Evolutionary conservation across 1,140 invertebrate genomes (phyloP).

Genomic region (Platyura marginata): DNA sequence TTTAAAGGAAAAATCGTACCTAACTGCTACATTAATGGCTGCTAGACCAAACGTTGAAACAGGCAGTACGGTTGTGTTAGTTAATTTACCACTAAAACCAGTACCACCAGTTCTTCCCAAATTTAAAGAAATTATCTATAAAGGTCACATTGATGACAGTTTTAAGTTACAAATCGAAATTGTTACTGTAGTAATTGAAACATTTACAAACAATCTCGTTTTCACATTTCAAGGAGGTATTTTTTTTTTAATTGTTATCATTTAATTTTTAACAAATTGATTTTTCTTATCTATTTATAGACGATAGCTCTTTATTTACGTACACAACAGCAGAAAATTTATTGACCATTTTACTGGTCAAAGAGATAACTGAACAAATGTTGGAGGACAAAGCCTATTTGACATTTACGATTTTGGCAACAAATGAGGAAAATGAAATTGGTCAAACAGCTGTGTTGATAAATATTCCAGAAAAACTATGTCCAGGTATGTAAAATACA

Average conservation of each 20-base stretch:
- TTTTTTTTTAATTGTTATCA: too few species aligned
- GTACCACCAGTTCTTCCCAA: too few species aligned
- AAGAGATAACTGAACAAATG: background rate
- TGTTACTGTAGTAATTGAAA: too few species aligned
- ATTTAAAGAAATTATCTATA: too few species aligned
- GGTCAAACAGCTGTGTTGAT: constrained; percentile 1
- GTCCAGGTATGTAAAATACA: background rate
- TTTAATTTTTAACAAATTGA: too few species aligned
- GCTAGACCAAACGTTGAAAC: background rate
- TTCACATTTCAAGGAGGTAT: too few species aligned
- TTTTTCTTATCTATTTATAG: too few species aligned
- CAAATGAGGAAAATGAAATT: background rate
- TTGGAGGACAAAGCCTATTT: background rate
- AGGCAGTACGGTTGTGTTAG: background rate
- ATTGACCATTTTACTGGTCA: background rate
- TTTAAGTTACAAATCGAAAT: too few species aligned
- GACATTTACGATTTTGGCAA: background rate
- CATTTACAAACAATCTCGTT: too few species aligned
- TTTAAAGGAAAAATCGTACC: background rate
- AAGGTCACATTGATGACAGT: too few species aligned
- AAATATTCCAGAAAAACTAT: background rate
- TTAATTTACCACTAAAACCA: background rate
- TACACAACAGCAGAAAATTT: background rate
- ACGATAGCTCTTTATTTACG: background rate
- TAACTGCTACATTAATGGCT: background rate